phyloP scores from a whole-genome alignment of 2,113 vertebrate genomes.

The Thunnus maccoyii region DNA sequence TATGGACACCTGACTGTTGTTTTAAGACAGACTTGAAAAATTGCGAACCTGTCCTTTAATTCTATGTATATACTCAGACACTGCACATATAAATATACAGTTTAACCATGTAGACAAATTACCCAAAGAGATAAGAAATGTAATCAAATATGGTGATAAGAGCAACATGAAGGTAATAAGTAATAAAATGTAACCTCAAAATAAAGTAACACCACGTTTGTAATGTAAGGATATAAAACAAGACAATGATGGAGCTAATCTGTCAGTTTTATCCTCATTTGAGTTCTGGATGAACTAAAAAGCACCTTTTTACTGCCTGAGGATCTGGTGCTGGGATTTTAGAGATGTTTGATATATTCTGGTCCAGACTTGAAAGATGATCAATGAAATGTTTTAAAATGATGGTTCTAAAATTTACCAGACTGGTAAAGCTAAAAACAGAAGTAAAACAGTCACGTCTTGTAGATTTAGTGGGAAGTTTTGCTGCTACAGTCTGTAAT shows the following conservation, averaged over 20 bases:
- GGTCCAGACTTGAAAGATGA: slow-evolving; percentile 5
- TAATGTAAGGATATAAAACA: background rate
- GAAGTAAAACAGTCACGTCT: background rate
- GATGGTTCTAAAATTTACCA: background rate
- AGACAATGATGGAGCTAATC: background rate
- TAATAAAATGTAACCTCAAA: background rate
- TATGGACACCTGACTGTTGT: too few relatives aligned
- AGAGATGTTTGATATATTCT: slow-evolving; percentile 9
- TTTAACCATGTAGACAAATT: too few relatives aligned
- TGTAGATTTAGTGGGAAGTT: background rate
- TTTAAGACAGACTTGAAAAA: too few relatives aligned
- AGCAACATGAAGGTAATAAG: background rate
- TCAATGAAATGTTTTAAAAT: slow-evolving; percentile 28
- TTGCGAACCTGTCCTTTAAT: too few relatives aligned
- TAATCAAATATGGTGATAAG: background rate
- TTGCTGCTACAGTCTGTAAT: background rate
- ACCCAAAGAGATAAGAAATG: too few relatives aligned
- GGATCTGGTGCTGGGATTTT: background rate
- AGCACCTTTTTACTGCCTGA: background rate
- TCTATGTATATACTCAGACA: too few relatives aligned
- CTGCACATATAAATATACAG: too few relatives aligned
- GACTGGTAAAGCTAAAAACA: background rate
- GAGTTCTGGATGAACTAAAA: slow-evolving; percentile 24
- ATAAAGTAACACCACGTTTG: background rate
- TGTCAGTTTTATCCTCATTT: slow-evolving; percentile 16